Percentiles rank a stretch among this genome's conserved stretches.
These are phyloP conservation scores for Lordiphosa mommai DNA, from an alignment of 1,140 invertebrate genomes.

Conservation along the genomic window DNA sequence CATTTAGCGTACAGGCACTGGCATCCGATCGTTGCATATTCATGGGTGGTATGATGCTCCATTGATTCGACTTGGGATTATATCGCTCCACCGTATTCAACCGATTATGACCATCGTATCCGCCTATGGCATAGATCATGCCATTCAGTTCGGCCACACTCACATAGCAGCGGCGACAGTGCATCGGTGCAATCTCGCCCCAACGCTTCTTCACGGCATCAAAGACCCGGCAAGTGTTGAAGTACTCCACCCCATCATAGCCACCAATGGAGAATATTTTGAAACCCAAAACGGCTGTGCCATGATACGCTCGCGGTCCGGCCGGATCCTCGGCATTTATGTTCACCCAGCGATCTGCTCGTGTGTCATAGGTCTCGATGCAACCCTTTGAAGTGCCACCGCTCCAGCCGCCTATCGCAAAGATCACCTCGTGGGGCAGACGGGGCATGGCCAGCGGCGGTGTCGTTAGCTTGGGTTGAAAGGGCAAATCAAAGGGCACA, in stretches of 20 bases:
- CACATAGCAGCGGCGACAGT: conserved; percentile 83
- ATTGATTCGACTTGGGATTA: conserved; percentile 87
- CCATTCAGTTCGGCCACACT: conserved; percentile 84
- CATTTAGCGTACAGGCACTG: conserved; percentile 84
- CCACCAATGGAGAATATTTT: conserved; percentile 89
- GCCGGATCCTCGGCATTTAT: conserved; percentile 82
- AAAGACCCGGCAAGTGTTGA: conserved; percentile 86
- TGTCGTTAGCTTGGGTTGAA: conserved; percentile 81
- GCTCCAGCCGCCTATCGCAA: conserved; percentile 90
- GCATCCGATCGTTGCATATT: conserved; percentile 89
- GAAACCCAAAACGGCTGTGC: conserved; percentile 85
- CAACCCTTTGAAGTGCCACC: conserved; percentile 88
- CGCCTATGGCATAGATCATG: conserved; percentile 92
- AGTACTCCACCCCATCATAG: conserved; percentile 87
- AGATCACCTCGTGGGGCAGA: conserved; percentile 86
- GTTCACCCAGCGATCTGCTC: conserved; percentile 85
- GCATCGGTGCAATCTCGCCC: conserved; percentile 84
- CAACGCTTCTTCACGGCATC: conserved; percentile 84
- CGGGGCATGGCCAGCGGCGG: conserved; percentile 84
- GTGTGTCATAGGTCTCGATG: conserved; percentile 89
- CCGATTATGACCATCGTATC: conserved; percentile 91
- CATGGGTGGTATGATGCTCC: conserved; percentile 92
- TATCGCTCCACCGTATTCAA: conserved; percentile 88
- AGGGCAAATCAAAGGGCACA: conserved; percentile 28
- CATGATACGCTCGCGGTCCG: conserved; percentile 87